Conservation (phyloP, 1,140 invertebrate species). For the Trichonephila clavata region DNA sequence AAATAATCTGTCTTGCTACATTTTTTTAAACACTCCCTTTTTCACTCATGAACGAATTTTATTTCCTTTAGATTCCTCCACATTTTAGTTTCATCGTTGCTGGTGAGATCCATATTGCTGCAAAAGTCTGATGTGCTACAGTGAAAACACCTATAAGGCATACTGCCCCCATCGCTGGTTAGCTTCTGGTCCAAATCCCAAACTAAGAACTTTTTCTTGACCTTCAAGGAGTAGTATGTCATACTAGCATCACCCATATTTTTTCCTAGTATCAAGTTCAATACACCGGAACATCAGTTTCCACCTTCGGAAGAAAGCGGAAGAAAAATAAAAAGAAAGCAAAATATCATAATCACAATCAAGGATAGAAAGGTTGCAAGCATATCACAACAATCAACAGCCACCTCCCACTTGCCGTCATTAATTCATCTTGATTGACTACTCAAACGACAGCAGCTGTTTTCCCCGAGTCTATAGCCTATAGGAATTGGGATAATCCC, state of each 20-base stretch:
- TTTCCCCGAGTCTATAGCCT: neutral
- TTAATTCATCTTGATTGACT: conserved; percentile 5
- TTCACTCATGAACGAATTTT: neutral
- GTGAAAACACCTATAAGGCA: conserved; percentile 71
- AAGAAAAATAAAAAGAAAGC: neutral
- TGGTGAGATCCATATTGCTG: neutral
- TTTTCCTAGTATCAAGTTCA: conserved; percentile 38
- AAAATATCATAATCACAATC: conserved; percentile 27
- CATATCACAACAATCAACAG: neutral
- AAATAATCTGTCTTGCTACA: too few relatives aligned
- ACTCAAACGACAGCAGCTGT: neutral
- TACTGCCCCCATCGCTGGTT: conserved; percentile 73
- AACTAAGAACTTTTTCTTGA: conserved; percentile 59
- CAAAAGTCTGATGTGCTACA: conserved; percentile 72
- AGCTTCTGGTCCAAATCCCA: conserved; percentile 70
- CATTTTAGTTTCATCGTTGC: neutral
- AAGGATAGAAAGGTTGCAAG: neutral
- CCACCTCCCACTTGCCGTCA: neutral
- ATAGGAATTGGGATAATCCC: conserved; percentile 39
- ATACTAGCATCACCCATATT: neutral
- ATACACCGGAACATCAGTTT: conserved; percentile 42
- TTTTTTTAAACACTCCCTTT: neutral
- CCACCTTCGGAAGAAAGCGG: conserved; percentile 39
- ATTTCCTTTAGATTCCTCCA: neutral
- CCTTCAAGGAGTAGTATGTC: neutral